These are phyloP conservation scores for Microctenopoma stevenorrisi DNA, from an alignment of 2,797 vertebrate genomes.

Conservation along the genomic window DNA sequence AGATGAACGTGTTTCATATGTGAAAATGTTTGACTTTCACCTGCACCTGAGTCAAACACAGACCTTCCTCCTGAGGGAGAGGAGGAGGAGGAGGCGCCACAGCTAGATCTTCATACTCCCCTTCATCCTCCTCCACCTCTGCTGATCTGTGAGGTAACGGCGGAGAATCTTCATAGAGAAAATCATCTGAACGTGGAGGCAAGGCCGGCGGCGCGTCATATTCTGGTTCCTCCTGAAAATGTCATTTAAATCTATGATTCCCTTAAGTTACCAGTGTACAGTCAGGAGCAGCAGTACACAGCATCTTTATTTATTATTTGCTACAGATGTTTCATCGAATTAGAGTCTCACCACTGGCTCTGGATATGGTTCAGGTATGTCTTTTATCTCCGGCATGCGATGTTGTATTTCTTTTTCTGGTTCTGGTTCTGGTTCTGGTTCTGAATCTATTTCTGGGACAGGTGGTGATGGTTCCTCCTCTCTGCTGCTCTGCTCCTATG, in stretches of 20 bases:
- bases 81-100: not conserved
- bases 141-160: constrained; percentile 27
- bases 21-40: not conserved
- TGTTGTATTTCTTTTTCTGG: constrained; percentile 40
- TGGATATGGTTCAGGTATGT: constrained; percentile 4
- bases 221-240: constrained; percentile 64
- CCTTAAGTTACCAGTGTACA: too few species aligned
- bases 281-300: not conserved
- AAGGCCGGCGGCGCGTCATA: constrained; percentile 84
- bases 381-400: constrained; percentile 47
- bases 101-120: constrained; percentile 62
- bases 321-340: constrained; percentile 6
- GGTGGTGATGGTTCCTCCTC: constrained; percentile 57
- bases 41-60: constrained; percentile 4
- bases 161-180: constrained; percentile 26
- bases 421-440: constrained; percentile 32
- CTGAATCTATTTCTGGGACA: constrained; percentile 45
- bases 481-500: constrained; percentile 64
- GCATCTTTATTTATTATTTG: not conserved
- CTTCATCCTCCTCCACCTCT: constrained; percentile 36
- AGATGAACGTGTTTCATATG: not conserved
- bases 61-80: constrained; percentile 43
- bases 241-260: not conserved
- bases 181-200: constrained; percentile 79
- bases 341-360: constrained; percentile 34